phyloP scores from a whole-genome alignment of 2,113 vertebrate genomes.

The Prinia subflava region DNA sequence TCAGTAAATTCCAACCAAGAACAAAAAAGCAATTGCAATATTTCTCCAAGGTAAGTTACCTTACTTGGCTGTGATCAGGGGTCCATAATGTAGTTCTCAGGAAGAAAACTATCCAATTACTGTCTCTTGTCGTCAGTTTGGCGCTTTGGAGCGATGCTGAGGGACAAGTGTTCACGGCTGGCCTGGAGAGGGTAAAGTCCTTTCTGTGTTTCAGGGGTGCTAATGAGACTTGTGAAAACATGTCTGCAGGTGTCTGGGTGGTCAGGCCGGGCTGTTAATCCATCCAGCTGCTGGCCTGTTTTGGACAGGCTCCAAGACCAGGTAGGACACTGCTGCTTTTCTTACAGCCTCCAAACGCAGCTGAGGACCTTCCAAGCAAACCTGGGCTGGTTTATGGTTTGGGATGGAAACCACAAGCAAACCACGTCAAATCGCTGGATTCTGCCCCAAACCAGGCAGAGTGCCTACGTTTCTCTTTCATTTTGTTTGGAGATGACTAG shows the following conservation, averaged over 20 bases:
- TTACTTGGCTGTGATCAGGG: not conserved
- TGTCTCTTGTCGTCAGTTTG: not conserved
- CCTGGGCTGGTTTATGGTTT: slow-evolving; percentile 27
- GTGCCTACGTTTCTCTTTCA: not conserved
- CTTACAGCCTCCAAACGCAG: slow-evolving; percentile 8
- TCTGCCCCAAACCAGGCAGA: slow-evolving; percentile 8
- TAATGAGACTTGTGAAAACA: not conserved
- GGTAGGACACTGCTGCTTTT: slow-evolving; percentile 46
- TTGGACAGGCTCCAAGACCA: not conserved
- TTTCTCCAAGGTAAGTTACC: not conserved
- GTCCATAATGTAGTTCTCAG: not conserved
- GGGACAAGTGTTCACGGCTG: not conserved
- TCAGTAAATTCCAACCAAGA: not conserved
- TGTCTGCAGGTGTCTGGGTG: not conserved
- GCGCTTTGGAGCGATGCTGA: not conserved
- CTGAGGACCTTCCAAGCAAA: slow-evolving; percentile 15
- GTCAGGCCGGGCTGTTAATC: not conserved
- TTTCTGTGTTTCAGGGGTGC: not conserved
- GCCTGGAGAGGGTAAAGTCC: not conserved
- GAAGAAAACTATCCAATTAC: not conserved
- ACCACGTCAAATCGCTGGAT: not conserved
- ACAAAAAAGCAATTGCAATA: not conserved
- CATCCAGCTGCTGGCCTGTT: not conserved
- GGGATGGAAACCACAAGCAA: slow-evolving; percentile 34
- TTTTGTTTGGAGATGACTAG: not conserved